Evolutionary conservation across 2,113 vertebrate species (phyloP), one percentile per base, ranked within the genome.

Genomic region (Oenanthe melanoleuca): DNA sequence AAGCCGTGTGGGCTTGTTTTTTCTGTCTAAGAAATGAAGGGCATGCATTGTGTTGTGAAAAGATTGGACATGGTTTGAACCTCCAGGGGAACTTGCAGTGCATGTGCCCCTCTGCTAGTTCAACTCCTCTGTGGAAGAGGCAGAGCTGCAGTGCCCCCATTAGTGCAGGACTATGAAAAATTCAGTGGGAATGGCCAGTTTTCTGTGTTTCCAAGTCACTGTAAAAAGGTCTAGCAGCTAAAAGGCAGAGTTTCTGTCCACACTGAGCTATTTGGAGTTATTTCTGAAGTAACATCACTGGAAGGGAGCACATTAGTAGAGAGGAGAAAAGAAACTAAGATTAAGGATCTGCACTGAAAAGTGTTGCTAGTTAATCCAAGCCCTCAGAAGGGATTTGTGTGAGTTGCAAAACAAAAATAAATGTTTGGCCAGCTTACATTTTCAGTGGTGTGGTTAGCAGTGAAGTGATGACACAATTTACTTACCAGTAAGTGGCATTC

Each of bases 401-500:
- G 71, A 83, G 66, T 50, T 74, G 73, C 74, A 63, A 73, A 71
- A 81, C 67, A 80, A 78, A 92, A 95, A 71, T 56, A 65, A 84
- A 72, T 80, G 67, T 93, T 84, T 83, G 92, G 65, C 79, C 71
- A 63, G 70, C 69, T 91, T 86, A 87, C 17, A 7, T 72, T 65
- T 84, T 77, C 75, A 80, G 0, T 78, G 50, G 60, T 73, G 19
- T 86, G 88, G 59, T 79, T 94, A 89, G 89, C 52, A 92, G 83
- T 28, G 57, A 89, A 91, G 55, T 55, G 90, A 80, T 95, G 86
- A 88, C 94, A 94, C 88, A 84, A 73, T 92, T 97, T 96, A 84
- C 92, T 94, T 96, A 85, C 65, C 49, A 78, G 70, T 93, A 95
- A 94, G 92, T 90, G 80, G 73, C 63, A 77, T 95, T 95, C 93